These are phyloP conservation scores for Amaurobius ferox DNA, from an alignment of 2,888 invertebrate species.

Conservation along the genomic window DNA sequence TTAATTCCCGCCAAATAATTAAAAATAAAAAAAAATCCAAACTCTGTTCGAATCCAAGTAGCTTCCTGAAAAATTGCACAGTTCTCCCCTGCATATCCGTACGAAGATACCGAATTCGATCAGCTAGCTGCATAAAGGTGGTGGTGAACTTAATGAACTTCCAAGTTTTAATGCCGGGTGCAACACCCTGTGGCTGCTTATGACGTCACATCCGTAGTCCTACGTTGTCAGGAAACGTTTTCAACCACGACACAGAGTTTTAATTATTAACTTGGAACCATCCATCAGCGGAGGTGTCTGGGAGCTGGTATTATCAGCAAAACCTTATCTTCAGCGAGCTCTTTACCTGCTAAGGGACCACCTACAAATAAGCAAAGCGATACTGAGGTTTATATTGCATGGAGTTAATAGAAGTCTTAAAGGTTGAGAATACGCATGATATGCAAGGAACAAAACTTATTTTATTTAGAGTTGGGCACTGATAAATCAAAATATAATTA, in stretches of 20 bases:
- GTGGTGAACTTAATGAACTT: slow-evolving; percentile 29
- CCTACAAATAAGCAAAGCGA: slow-evolving; percentile 37
- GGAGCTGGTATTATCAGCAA: slow-evolving; percentile 40
- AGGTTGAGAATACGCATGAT: no score
- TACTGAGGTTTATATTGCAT: no score
- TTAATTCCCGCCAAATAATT: background rate
- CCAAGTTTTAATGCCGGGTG: slow-evolving; percentile 32
- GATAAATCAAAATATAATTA: no score
- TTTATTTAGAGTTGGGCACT: no score
- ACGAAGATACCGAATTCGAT: background rate
- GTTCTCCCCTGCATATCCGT: slow-evolving; percentile 8
- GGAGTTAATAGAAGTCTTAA: no score
- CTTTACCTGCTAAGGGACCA: slow-evolving; percentile 37
- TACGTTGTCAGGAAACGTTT: slow-evolving; percentile 52
- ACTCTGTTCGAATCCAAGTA: background rate
- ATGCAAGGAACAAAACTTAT: no score
- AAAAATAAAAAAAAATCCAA: background rate
- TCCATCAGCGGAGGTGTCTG: slow-evolving; percentile 45
- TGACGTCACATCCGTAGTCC: slow-evolving; percentile 57
- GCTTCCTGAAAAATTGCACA: background rate
- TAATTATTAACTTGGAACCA: slow-evolving; percentile 58
- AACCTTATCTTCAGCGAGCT: slow-evolving; percentile 46
- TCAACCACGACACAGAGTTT: slow-evolving; percentile 52
- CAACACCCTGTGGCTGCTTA: slow-evolving; percentile 27
- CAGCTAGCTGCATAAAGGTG: background rate